These are phyloP conservation scores for Perodicticus potto DNA, from an alignment of 2,797 vertebrate species.

Conservation along the genomic window DNA sequence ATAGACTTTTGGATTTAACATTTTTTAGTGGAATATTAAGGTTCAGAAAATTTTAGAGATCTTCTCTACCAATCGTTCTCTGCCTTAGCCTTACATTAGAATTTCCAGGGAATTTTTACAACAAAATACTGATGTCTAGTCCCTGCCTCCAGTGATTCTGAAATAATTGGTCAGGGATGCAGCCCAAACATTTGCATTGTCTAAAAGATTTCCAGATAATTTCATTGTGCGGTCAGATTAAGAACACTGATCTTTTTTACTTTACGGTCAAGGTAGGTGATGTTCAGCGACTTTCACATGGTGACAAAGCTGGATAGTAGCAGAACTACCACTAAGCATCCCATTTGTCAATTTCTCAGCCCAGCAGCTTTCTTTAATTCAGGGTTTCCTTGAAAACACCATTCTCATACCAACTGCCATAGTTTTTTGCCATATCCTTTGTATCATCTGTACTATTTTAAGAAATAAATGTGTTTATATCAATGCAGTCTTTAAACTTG, in stretches of 20 bases:
- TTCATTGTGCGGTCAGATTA: background rate
- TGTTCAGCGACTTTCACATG: background rate
- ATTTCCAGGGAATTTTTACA: constrained; percentile 35
- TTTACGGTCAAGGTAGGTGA: background rate
- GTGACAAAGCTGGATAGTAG: background rate
- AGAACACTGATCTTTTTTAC: background rate
- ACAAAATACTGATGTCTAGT: background rate
- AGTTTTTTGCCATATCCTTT: background rate
- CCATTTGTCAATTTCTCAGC: background rate
- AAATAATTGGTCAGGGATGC: background rate
- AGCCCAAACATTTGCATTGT: background rate
- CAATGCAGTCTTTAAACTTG: background rate
- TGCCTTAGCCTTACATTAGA: background rate
- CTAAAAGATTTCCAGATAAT: background rate
- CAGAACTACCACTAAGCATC: background rate
- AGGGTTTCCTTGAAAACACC: background rate
- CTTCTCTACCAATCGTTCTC: background rate
- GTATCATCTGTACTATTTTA: background rate
- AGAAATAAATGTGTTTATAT: background rate
- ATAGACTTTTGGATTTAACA: background rate
- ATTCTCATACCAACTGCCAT: background rate
- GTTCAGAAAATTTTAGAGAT: background rate
- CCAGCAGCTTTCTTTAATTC: background rate
- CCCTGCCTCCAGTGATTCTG: background rate
- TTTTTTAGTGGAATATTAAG: background rate